Conservation (phyloP, 2,113 vertebrate species). For the Peromyscus maniculatus region DNA sequence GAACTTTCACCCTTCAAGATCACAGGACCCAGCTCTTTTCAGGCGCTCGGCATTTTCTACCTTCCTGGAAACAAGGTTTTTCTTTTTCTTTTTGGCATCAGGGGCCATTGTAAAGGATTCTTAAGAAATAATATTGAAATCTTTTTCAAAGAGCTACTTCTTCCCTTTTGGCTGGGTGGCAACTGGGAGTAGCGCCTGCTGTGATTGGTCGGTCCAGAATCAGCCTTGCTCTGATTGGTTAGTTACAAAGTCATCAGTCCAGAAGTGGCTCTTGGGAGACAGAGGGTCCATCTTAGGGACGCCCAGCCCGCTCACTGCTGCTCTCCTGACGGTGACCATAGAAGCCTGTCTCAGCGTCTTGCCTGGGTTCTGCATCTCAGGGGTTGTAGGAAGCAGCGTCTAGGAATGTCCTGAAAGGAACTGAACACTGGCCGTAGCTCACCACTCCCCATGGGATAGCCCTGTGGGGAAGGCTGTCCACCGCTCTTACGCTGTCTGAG, state of each 20-base stretch:
- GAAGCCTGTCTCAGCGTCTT: background rate
- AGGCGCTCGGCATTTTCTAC: background rate
- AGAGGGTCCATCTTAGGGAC: background rate
- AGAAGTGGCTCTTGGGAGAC: background rate
- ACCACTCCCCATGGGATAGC: rapidly evolving
- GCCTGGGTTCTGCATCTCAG: background rate
- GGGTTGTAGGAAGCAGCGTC: background rate
- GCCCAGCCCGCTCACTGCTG: rapidly evolving
- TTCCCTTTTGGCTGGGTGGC: background rate
- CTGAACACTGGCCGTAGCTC: rapidly evolving
- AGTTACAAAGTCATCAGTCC: background rate
- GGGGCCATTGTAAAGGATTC: background rate
- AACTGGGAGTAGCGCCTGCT: background rate
- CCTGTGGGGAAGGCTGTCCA: background rate
- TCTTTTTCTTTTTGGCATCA: no score
- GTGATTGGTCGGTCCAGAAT: background rate
- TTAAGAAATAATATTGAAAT: background rate
- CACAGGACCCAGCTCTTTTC: background rate
- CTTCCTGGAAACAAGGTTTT: background rate
- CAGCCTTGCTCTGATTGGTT: background rate
- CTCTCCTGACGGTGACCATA: no score
- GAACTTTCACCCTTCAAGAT: no score
- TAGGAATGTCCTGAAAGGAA: rapidly evolving
- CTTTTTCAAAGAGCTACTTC: background rate
- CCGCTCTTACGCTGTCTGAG: rapidly evolving